Conservation (phyloP, 2,888 invertebrate species). For the Drosophila hamatofila region DNA sequence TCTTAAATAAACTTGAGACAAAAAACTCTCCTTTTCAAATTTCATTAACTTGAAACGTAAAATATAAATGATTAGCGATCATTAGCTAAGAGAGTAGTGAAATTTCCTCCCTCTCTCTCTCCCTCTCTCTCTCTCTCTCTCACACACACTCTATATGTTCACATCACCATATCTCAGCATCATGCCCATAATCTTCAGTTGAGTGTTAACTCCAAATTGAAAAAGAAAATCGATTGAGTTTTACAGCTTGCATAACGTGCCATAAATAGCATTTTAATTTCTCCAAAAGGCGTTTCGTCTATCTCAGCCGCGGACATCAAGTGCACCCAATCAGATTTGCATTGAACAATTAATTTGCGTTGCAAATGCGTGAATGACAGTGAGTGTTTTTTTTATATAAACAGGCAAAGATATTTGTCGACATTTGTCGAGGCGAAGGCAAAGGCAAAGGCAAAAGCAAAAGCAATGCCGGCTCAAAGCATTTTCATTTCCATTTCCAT, state of each 20-base stretch:
- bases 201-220: not conserved
- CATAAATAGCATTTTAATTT: slow-evolving; percentile 15
- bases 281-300: not conserved
- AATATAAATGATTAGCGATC: not conserved
- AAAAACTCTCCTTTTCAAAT: slow-evolving; percentile 1
- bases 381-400: slow-evolving; percentile 20
- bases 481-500: slow-evolving; percentile 30
- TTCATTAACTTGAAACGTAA: not conserved
- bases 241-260: slow-evolving; percentile 6
- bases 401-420: slow-evolving; percentile 36
- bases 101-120: not conserved
- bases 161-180: not conserved
- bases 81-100: slow-evolving; percentile 1
- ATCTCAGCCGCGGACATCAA: not conserved
- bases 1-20: not conserved
- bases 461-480: slow-evolving; percentile 40
- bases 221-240: not conserved
- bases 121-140: not conserved
- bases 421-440: slow-evolving; percentile 18
- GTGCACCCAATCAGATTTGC: slow-evolving; percentile 25
- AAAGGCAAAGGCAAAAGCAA: slow-evolving; percentile 2
- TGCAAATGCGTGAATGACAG: slow-evolving; percentile 38
- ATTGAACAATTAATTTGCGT: slow-evolving; percentile 34
- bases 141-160: not conserved
- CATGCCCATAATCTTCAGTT: not conserved